phyloP scores from a whole-genome alignment of 2,113 vertebrate genomes.

The Oryzias woworae region DNA sequence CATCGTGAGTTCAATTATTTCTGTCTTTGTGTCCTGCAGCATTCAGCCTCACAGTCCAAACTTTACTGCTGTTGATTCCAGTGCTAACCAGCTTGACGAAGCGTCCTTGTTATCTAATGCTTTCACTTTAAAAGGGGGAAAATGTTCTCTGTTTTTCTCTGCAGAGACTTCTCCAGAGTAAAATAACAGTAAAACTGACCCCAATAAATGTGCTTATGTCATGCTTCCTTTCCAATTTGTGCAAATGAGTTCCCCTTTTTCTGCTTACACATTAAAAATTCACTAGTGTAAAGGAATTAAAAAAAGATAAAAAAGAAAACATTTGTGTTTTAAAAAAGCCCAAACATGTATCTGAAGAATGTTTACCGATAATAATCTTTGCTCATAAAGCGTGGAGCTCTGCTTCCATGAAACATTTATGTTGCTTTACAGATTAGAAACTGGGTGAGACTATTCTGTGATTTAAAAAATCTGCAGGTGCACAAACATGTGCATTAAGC shows the following conservation, averaged over 20 bases:
- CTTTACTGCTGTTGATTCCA: constrained; percentile 18
- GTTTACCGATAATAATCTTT: too few relatives aligned
- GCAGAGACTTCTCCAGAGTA: constrained; percentile 12
- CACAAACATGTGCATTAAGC: too few relatives aligned
- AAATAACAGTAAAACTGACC: constrained; percentile 37
- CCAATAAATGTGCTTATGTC: constrained; percentile 39
- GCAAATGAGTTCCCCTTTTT: constrained; percentile 24
- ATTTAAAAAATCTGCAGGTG: background rate
- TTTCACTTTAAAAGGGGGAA: constrained; percentile 17
- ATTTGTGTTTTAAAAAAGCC: background rate
- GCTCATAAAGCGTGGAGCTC: background rate
- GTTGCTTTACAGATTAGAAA: background rate
- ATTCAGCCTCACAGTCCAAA: constrained; percentile 30
- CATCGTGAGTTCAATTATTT: background rate
- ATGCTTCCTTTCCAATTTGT: constrained; percentile 33
- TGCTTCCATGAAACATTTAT: background rate
- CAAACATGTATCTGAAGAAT: background rate
- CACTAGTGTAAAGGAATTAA: background rate
- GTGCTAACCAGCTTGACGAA: constrained; percentile 15
- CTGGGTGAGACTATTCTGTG: background rate
- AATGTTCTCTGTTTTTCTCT: background rate
- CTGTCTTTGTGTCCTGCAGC: constrained; percentile 17
- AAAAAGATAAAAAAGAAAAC: background rate
- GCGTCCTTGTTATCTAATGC: constrained; percentile 9
- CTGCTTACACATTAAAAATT: constrained; percentile 14